Percentiles rank a stretch among this genome's conserved stretches.
Conservation (phyloP, 2,797 vertebrate species). For the Rhabdomys pumilio region DNA sequence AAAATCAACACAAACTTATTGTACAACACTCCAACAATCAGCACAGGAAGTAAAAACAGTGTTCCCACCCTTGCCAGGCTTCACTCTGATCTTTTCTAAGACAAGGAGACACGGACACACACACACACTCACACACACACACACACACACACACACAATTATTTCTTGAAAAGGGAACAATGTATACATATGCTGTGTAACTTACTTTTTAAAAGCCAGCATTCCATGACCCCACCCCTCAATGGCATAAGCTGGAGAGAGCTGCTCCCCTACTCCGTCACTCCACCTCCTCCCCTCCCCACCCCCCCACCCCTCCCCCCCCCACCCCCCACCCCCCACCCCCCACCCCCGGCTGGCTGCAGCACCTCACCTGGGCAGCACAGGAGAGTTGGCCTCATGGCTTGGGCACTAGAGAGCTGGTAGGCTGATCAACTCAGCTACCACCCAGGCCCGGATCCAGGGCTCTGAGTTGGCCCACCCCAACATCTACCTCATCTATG, state of each 20-base stretch:
- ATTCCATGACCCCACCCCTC: background rate
- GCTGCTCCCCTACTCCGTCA: too few species aligned
- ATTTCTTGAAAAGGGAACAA: conserved; percentile 5
- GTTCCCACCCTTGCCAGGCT: background rate
- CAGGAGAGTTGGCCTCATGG: background rate
- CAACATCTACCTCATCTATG: background rate
- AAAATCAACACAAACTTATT: background rate
- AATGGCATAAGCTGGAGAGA: background rate
- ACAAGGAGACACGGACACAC: background rate
- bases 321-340: too few species aligned
- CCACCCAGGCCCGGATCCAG: background rate
- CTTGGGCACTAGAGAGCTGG: background rate
- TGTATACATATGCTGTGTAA: background rate
- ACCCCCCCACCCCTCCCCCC: too few species aligned
- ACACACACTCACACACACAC: too few species aligned
- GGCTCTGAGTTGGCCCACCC: background rate
- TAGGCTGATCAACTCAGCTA: background rate
- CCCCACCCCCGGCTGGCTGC: too few species aligned
- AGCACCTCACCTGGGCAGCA: background rate
- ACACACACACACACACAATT: too few species aligned
- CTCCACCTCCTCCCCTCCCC: too few species aligned
- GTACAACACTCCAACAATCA: background rate
- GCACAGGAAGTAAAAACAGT: background rate
- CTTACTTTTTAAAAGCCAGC: background rate
- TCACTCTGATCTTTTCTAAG: background rate